Evolutionary conservation across 35 echinoderm and acorn worm genomes (phyloP).

Genomic region (Lytechinus pictus): DNA sequence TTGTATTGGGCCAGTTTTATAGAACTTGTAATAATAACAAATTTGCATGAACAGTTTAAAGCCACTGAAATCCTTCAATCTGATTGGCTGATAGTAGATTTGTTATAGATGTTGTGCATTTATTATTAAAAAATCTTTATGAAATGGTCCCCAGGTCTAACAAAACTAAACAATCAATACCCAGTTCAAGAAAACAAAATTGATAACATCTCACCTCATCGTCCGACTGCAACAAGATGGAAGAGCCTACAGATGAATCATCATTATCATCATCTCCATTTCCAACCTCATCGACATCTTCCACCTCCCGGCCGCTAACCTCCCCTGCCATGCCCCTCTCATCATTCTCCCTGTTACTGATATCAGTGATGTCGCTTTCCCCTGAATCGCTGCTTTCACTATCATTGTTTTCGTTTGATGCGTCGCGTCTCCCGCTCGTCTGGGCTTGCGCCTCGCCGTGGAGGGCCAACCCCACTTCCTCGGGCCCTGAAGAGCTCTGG

Average conservation of each 20-base stretch:
- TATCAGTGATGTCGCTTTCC: background rate
- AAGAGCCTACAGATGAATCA: background rate
- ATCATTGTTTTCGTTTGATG: background rate
- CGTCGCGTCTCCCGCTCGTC: background rate
- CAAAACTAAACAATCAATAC: too few species aligned
- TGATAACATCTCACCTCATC: background rate
- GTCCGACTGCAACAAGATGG: slow-evolving; percentile 17
- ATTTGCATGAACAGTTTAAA: too few species aligned
- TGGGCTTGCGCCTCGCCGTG: slow-evolving; percentile 1
- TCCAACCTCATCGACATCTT: background rate
- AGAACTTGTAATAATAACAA: too few species aligned
- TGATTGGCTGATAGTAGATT: too few species aligned
- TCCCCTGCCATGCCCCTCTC: background rate
- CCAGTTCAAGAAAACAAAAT: too few species aligned
- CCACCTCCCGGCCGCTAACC: background rate
- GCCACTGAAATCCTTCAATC: too few species aligned
- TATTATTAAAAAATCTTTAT: too few species aligned
- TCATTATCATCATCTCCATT: background rate
- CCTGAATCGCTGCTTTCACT: background rate
- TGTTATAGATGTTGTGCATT: too few species aligned
- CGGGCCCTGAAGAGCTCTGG: background rate
- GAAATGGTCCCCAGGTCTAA: too few species aligned
- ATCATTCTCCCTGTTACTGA: background rate
- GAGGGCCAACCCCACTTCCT: background rate
- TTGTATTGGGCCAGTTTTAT: too few species aligned